Conservation (phyloP, 1,140 invertebrate genomes). For the Euschistus heros region DNA sequence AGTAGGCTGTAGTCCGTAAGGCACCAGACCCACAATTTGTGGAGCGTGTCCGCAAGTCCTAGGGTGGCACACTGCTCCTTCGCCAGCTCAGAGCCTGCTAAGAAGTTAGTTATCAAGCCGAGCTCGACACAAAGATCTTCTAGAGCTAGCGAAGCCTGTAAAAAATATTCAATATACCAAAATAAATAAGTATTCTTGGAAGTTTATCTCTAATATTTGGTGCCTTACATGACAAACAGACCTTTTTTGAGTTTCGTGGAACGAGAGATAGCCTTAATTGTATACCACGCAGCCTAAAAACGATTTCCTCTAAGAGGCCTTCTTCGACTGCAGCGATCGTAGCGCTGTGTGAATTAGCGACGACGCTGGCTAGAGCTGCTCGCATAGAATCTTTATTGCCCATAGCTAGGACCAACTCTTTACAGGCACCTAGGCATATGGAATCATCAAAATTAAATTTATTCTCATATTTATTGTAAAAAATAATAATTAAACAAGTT, state of each 20-base stretch:
- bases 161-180: not conserved
- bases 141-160: not conserved
- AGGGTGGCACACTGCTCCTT: constrained; percentile 36
- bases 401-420: not conserved
- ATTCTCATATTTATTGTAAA: no score
- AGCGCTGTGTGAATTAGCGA: constrained; percentile 27
- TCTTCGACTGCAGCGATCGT: constrained; percentile 10
- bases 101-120: constrained; percentile 42
- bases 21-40: constrained; percentile 46
- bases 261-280: not conserved
- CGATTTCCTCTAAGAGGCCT: constrained; percentile 7
- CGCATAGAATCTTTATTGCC: constrained; percentile 37
- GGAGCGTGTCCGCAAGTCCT: constrained; percentile 41
- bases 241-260: constrained; percentile 4
- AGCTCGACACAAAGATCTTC: constrained; percentile 35
- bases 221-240: not conserved
- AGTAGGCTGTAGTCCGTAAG: constrained; percentile 36
- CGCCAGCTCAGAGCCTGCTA: constrained; percentile 34
- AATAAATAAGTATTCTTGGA: no score
- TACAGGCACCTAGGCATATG: not conserved
- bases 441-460: not conserved
- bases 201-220: no score
- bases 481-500: no score
- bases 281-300: constrained; percentile 11
- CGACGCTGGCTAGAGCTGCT: constrained; percentile 37